Evolutionary conservation across 1,140 invertebrate genomes (phyloP), one percentile per base, ranked within the genome.

Genomic region (Pogonognathellus flavescens): DNA sequence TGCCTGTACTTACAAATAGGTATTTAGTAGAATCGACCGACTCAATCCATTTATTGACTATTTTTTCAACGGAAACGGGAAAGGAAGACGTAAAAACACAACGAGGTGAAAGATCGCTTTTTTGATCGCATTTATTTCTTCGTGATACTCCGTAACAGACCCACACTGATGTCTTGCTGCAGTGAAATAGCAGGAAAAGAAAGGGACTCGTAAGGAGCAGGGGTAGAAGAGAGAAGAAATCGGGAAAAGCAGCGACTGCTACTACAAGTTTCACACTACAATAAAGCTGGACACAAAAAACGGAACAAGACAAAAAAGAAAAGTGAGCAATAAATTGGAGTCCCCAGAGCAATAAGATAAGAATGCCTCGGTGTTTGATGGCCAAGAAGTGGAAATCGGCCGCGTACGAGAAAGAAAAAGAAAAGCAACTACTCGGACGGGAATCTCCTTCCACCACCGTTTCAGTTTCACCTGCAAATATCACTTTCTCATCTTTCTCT

Each of bases 371-470:
- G 90, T 96, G 95, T 92, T 93, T 96, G 89, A 96, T 96, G 95
- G 95, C 95, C 89, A 96, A 96, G 91, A 96, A 96, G 92, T 96
- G 95, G 95, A 96, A 96, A 93, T 94, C 93, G 89, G 86, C 70
- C 50, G 85, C 85, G 16, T 87, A 88, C 57, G 85, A 87, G 82
- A 88, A 88, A 80, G 85, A 87, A 22, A 86, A 88, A 84, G 70
- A 85, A 25, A 59, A 87, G 52, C 84, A 86, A 82, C 52, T 41
- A 41, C 31, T 55, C 49, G 55, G 80, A 50, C 80, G 52, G 11
- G 55, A 59, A 18, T 82, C 80, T 55, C 55, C 80, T 59, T 82
- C 80, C 80, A 52, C 50, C 25, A 31, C 55, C 53, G 70, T 31
- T n/a, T 16, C 70, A 76, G 22, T 82, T 52, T 31, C 55, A 20